Base-by-base conservation (phyloP, 2,113 vertebrate species). In the Panurus biarmicus region DNA sequence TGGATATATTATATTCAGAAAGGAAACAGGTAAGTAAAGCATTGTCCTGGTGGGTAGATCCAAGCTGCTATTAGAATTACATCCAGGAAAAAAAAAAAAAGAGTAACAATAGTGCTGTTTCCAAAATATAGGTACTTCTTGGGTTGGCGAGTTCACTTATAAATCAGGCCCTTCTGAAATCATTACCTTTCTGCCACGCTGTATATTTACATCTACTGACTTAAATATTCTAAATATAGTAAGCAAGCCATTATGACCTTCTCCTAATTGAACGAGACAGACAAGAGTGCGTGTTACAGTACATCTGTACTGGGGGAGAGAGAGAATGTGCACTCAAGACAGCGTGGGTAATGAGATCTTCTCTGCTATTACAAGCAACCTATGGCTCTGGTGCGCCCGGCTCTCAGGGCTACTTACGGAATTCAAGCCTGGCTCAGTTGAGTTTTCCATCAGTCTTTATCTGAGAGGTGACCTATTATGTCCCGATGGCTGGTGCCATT, bases 291-390 rank as follows among this genome's bases (percentile, higher is more conserved):
- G 2, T 72, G 83, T 51, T 90, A 42, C 25, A 0, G 73, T 35
- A 84, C 48, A 60, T 92, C 95, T 90, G 23, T 90, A 93, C 88
- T 78, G 79, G 76, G 60, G 60, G 54, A 90, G 84, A 66, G 85
- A 86, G 90, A 66, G 62, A 91, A 85, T 29, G 90, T 57, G 89
- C 82, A 66, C 90, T 75, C 67, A 29, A 66, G 91, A 76, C 88
- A 95, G 71, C 2, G 6, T 51, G 35, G 83, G 92, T 93, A 96
- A 96, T 92, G 92, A 95, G 95, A 93, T 85, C 86, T 72, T 45
- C 90, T 67, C 61, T 64, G 69, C 91, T 78, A 53, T 81, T 95
- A 90, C 85, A 93, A 87, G 96, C 89, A 70, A 83, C 89, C 86
- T 89, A 81, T 75, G 95, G 89, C 92, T 89, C 92, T 56, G 56